Evolutionary conservation across 1,140 invertebrate species (phyloP), one percentile per base, ranked within the genome.

Genomic region (Drosophila nikananu): DNA sequence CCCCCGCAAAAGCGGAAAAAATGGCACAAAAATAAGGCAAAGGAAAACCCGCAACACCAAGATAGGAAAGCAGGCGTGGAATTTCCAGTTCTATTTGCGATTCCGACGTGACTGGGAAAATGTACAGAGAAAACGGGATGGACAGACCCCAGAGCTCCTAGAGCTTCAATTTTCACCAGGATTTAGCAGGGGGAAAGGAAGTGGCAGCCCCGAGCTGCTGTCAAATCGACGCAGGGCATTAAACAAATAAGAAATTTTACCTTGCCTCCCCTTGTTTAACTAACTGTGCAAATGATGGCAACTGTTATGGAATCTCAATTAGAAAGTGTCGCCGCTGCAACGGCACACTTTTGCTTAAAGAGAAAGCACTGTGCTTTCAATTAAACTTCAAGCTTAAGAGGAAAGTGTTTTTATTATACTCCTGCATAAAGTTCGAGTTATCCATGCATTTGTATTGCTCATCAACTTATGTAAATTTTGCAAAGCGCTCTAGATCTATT

Each of bases 211-310:
- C 4, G 17, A n/a, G 37, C 51, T 52, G 65, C 70, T 58, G 83
- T 68, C 72, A 75, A 81, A 76, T 66, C 61, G 79, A 66, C 76
- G 60, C 78, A 64, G 51, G 61, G 74, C 81, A 84, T 79, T 89
- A 81, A 81, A 62, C 72, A 87, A 87, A 87, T 84, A 89, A 63
- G 49, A 87, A 81, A 72, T 81, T 65, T 71, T 74, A 46, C 49
- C 62, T 32, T n/a, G 15, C 19, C 44, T 17, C 21, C 35, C 23
- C 37, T 52, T 87, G 83, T 84, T 87, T 87, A 89, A 87, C 83
- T 89, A 87, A 90, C 86, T 87, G 84, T 84, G 78, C 78, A 90
- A 87, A 84, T 68, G 70, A 70, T 79, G 68, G 64, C 46, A 66
- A 41, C 77, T 67, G 48, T 67, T 52, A 74, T 79, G 37, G 84